Percentiles rank a stretch among this genome's conserved stretches.
Conservation (phyloP, 2,797 vertebrate genomes). For the Crax fasciolata region DNA sequence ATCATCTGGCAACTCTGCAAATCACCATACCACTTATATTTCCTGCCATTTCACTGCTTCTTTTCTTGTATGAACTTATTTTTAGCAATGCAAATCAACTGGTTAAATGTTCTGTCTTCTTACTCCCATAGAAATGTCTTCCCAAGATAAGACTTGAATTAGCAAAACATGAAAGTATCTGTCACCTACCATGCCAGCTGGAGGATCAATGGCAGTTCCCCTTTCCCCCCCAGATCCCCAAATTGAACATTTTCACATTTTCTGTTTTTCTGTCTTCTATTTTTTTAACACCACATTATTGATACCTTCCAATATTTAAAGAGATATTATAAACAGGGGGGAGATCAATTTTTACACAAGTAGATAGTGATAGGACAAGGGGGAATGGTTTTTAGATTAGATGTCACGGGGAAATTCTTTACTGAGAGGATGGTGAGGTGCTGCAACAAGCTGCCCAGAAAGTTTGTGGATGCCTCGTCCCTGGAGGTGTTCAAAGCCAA, state of each 20-base stretch:
- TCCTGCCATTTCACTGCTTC: background rate
- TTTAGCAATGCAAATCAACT: background rate
- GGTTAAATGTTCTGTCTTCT: background rate
- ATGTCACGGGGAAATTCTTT: too few relatives aligned
- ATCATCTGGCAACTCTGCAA: background rate
- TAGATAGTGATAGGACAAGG: too few relatives aligned
- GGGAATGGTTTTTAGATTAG: too few relatives aligned
- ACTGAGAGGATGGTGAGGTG: too few relatives aligned
- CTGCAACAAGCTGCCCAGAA: too few relatives aligned
- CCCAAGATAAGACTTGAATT: background rate
- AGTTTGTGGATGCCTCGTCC: too few relatives aligned
- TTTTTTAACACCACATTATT: background rate
- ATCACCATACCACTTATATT: background rate
- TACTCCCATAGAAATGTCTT: background rate
- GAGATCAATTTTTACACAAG: too few relatives aligned
- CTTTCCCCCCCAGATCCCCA: too few relatives aligned
- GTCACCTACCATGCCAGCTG: background rate
- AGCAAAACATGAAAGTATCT: background rate
- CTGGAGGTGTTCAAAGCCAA: too few relatives aligned
- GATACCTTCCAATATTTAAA: too few relatives aligned
- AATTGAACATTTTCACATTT: too few relatives aligned
- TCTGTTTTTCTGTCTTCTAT: background rate
- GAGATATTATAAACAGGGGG: too few relatives aligned
- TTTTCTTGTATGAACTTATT: background rate
- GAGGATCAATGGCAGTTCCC: background rate